Base-by-base conservation (phyloP, 2,888 invertebrate species). In the Drosophila mulleri region DNA sequence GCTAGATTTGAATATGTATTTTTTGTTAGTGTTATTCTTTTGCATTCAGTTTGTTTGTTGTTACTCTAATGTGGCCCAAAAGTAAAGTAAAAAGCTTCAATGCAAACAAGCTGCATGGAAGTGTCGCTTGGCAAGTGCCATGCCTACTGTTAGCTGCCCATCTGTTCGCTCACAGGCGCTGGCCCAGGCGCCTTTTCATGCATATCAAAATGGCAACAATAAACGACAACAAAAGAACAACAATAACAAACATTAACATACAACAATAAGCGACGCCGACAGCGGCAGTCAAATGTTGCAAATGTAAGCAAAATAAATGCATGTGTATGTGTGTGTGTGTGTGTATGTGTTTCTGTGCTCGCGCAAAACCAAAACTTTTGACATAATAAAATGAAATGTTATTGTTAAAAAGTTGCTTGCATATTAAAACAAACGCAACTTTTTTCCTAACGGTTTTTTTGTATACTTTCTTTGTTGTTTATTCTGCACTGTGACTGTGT, bases 321-420 rank as follows among this genome's bases (percentile, higher is more conserved):
- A 42, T 53, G 64, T 57, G 64, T 20, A 45, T 45, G 58, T 35
- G 67, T 54, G n/a, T 41, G 41, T 35, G 67, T 54, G n/a, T 41
- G 29, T 41, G 61, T 62, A 44, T 59, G 48, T 35, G 52, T 47
- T 44, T 63, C 61, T 53, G 66, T 59, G 48, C 63, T 47, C 64
- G 80, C 72, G 72, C 72, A 85, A 88, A 84, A 88, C 82, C 84
- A 85, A 85, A 85, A 86, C 86, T 87, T 87, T 87, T 87, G 90
- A 89, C 90, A 87, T 87, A 87, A 87, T 87, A 87, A 87, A 87
- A 87, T 89, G 88, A 88, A 87, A 87, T 87, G 86, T 89, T 87
- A 89, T 87, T 87, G 90, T 89, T 88, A 83, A 86, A 89, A 86
- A 86, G 84, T 89, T 85, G 87, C 84, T 85, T 87, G 84, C 84